phyloP scores from a whole-genome alignment of 2,113 vertebrate genomes.

The Zootoca vivipara region DNA sequence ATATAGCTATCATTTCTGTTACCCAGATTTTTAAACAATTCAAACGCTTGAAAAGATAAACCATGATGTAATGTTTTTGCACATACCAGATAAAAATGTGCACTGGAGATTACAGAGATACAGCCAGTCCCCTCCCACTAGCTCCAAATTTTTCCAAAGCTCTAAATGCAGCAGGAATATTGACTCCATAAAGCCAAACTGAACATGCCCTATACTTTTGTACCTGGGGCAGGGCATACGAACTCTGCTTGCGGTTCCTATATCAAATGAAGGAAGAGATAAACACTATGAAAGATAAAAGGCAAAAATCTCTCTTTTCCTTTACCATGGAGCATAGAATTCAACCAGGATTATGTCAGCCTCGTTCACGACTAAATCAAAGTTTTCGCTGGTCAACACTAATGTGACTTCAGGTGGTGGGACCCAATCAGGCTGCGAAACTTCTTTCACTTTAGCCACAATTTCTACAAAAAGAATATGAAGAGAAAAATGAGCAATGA shows the following conservation, averaged over 20 bases:
- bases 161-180: not conserved
- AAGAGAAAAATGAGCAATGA: not conserved
- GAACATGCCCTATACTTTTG: not conserved
- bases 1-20: not conserved
- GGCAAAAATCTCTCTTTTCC: not conserved
- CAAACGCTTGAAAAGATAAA: not conserved
- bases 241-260: not conserved
- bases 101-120: not conserved
- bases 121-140: not conserved
- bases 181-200: not conserved
- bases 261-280: not conserved
- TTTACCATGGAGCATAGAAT: slow-evolving; percentile 98
- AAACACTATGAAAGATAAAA: rapidly evolving
- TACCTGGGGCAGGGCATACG: not conserved
- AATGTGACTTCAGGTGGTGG: slow-evolving; percentile 92
- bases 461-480: slow-evolving; percentile 80
- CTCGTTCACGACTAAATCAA: slow-evolving; percentile 85
- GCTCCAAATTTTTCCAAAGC: not conserved
- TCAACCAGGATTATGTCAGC: slow-evolving; percentile 97
- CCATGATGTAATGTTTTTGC: not conserved
- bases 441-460: slow-evolving; percentile 87
- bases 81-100: not conserved
- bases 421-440: slow-evolving; percentile 90
- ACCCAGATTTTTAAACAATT: not conserved
- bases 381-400: slow-evolving; percentile 92